Evolutionary conservation across 2,888 invertebrate genomes (phyloP).

Genomic region (Achlya flavicornis): DNA sequence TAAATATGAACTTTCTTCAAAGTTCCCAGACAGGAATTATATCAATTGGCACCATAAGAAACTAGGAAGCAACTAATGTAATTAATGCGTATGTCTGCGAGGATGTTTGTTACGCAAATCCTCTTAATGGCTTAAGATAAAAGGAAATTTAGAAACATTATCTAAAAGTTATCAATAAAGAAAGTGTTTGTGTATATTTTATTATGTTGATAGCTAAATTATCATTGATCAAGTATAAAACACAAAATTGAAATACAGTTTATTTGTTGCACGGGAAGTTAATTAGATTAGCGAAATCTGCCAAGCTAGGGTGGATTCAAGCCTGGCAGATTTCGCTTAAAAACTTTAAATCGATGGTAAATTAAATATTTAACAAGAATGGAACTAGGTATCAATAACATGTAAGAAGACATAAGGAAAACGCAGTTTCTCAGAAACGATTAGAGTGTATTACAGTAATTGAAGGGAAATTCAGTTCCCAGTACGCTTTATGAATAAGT

Average conservation of each 20-base stretch:
- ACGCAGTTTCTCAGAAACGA: neutral
- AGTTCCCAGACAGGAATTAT: constrained; percentile 4
- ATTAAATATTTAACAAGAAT: neutral
- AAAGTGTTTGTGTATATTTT: too few species aligned
- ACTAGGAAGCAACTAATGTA: neutral
- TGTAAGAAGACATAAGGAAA: neutral
- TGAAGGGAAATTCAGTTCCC: neutral
- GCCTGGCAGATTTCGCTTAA: too few species aligned
- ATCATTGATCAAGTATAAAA: too few species aligned
- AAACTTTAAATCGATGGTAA: neutral
- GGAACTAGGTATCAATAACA: neutral
- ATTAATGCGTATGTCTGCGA: neutral
- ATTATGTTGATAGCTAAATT: too few species aligned
- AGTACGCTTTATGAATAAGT: neutral
- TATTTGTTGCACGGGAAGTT: too few species aligned
- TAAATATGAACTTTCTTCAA: neutral
- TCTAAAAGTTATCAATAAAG: too few species aligned
- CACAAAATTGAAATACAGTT: too few species aligned
- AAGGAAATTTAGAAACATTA: too few species aligned
- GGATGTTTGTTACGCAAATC: neutral
- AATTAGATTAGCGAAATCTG: too few species aligned
- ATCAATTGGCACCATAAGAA: neutral
- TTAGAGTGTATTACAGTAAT: neutral
- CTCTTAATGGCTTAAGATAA: too few species aligned
- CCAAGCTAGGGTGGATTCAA: too few species aligned